phyloP scores from a whole-genome alignment of 2,113 vertebrate genomes.

The Chinchilla lanigera region DNA sequence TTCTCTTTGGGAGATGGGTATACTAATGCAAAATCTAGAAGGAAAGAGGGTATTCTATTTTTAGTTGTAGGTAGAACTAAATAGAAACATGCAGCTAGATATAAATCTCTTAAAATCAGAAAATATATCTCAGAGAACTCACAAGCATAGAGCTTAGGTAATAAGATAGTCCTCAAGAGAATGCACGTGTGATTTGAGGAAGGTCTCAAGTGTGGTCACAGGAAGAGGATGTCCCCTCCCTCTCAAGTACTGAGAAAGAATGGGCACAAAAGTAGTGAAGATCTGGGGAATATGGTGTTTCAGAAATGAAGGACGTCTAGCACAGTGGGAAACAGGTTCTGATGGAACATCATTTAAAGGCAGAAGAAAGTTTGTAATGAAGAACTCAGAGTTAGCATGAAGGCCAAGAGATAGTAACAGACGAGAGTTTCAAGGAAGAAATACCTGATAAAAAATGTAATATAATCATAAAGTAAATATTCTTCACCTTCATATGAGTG shows the following conservation, averaged over 20 bases:
- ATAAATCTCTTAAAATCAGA: not conserved
- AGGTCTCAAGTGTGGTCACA: not conserved
- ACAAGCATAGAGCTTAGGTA: not conserved
- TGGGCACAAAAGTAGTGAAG: not conserved
- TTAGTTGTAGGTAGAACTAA: not conserved
- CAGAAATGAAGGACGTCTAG: not conserved
- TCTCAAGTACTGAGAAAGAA: not conserved
- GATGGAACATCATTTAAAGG: not conserved
- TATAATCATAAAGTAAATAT: not conserved
- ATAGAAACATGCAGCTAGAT: not conserved
- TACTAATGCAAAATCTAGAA: not conserved
- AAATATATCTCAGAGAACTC: not conserved
- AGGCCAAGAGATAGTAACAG: not conserved
- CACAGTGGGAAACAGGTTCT: not conserved
- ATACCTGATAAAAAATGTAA: not conserved
- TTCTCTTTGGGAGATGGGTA: not conserved
- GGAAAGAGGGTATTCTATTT: not conserved
- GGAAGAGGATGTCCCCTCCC: not conserved
- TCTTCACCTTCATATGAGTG: not conserved
- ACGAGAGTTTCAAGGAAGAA: not conserved
- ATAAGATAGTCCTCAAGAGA: not conserved
- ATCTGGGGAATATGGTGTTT: not conserved
- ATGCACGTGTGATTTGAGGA: not conserved
- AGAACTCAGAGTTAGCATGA: not conserved
- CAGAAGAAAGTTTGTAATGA: not conserved